A percentile compares a stretch with the other conserved stretches of the same genome.
phyloP scores from a whole-genome alignment of 2,113 vertebrate genomes.

The Macrotis lagotis region DNA sequence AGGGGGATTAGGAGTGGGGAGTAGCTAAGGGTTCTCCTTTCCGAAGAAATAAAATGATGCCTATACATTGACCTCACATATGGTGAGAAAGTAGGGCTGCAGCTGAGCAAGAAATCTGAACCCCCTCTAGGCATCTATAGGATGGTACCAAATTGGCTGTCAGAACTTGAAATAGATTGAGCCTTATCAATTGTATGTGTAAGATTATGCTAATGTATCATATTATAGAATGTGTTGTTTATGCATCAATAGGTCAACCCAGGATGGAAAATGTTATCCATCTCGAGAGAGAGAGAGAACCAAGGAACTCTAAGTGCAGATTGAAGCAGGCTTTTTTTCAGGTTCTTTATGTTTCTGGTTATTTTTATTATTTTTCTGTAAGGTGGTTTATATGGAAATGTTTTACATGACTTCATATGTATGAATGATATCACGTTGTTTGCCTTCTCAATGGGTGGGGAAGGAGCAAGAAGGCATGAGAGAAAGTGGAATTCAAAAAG shows the following conservation, averaged over 20 bases:
- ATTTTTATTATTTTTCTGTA: neutral
- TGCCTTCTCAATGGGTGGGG: neutral
- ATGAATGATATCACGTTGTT: neutral
- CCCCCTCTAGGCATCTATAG: neutral
- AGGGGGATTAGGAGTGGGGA: neutral
- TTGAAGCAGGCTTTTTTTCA: neutral
- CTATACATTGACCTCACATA: neutral
- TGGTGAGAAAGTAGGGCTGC: neutral
- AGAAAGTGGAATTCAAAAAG: neutral
- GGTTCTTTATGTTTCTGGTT: neutral
- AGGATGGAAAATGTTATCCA: neutral
- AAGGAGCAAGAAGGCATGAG: neutral
- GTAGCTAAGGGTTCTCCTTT: too few species aligned
- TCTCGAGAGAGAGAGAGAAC: neutral
- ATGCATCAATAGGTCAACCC: neutral
- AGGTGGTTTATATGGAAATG: neutral
- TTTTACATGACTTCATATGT: neutral
- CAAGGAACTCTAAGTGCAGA: neutral
- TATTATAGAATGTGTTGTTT: neutral
- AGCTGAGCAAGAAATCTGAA: neutral
- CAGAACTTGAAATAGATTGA: neutral
- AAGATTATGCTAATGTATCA: neutral
- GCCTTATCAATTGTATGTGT: neutral
- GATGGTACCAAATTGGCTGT: neutral
- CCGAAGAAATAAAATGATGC: neutral